Percentiles rank a stretch among this genome's conserved stretches.
Evolutionary conservation across 2,797 vertebrate species (phyloP).

Genomic region (Myotis findleyi): DNA sequence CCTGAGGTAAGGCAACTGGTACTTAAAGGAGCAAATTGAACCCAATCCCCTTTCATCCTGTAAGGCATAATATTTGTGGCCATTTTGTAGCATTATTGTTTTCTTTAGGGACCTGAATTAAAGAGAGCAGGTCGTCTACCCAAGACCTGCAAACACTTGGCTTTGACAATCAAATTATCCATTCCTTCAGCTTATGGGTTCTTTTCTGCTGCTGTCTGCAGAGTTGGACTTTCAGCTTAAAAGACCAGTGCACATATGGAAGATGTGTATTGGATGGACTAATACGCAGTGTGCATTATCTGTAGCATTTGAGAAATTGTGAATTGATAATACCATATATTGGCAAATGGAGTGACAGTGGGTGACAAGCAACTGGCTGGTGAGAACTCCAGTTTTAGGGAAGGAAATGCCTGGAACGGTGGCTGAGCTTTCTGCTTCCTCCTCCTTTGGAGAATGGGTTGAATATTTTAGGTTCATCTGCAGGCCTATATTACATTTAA

Average conservation of each 20-base stretch:
- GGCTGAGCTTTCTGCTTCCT: not conserved
- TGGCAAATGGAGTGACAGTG: not conserved
- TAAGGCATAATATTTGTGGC: not conserved
- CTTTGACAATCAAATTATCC: not conserved
- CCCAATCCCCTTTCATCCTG: not conserved
- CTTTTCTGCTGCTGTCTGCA: not conserved
- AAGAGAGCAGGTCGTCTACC: not conserved
- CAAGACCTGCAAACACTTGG: not conserved
- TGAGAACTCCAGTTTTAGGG: not conserved
- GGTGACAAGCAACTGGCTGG: not conserved
- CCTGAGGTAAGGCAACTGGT: not conserved
- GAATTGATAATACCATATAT: conserved; percentile 14
- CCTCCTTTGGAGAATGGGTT: not conserved
- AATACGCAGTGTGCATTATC: not conserved
- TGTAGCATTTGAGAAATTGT: conserved; percentile 27
- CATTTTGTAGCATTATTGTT: not conserved
- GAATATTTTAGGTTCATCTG: conserved; percentile 24
- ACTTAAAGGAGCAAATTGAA: not conserved
- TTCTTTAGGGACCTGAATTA: not conserved
- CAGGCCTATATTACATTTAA: not conserved
- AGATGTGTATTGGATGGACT: not conserved
- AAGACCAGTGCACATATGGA: not conserved
- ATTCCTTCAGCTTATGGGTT: not conserved
- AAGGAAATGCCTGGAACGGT: not conserved
- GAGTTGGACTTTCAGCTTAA: conserved; percentile 43